Base-by-base conservation (phyloP, 2,113 vertebrate species). In the Mastomys natalensis region DNA sequence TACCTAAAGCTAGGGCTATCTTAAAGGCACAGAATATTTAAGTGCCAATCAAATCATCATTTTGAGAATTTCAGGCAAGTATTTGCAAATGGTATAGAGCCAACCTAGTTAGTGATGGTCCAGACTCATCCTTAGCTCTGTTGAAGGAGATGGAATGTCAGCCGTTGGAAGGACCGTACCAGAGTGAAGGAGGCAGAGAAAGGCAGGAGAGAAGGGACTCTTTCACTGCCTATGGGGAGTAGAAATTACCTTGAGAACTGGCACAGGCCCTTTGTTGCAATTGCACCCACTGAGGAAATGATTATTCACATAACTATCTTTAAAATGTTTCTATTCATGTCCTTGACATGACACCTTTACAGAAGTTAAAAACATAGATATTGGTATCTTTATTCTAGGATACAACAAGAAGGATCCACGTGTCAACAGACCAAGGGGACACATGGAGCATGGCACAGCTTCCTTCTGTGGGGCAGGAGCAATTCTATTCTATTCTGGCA, bases 371-470 rank as follows among this genome's bases (percentile, higher is more conserved):
- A 90, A 94, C 62, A 5, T 43, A 91, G 55, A 87, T 88, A 45
- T 51, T 80, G 93, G 5, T 84, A 21, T 37, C 60, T 98, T 91
- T 95, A 55, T 97, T 97, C 70, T 97, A 99, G 99, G 99, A 98
- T 5, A 98, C 97, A 70, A 97, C 98, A 74, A 99, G 99, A 96
- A 98, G 98, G 84, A 99, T 99, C 92, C 98, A 99, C 0, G 99
- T 99, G 62, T 99, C 99, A 0, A 98, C 98, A 51, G 99, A 99
- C 96, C 97, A 99, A 66, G 99, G 99, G 0, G 99, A 99, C 19
- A 98, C 98, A 0, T 99, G 99, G 99, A 99, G 99, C 97, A 99
- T 99, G 98, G 99, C 99, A 53, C 99, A 99, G 98, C 99, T 99
- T 51, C 99, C 99, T 12, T 98, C 99, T 8, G 99, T 99, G 6